phyloP scores from a whole-genome alignment of 2,888 invertebrate genomes.

The Caenorhabditis virilis region DNA sequence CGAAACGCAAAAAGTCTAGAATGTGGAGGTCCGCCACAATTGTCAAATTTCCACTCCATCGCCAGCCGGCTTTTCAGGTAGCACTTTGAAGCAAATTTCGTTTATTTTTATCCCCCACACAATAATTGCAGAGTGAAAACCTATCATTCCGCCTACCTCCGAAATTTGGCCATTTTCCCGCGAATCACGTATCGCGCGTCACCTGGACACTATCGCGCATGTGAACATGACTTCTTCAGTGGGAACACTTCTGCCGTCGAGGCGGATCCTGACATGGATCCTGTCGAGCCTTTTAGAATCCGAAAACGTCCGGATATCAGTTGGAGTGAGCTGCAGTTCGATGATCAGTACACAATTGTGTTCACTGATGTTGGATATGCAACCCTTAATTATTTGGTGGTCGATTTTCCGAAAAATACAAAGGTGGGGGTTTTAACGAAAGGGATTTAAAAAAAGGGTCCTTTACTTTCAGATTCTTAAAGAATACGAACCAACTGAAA shows the following conservation, averaged over 20 bases:
- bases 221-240: constrained; percentile 62
- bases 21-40: constrained; percentile 38
- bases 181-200: constrained; percentile 54
- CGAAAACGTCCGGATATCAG: constrained; percentile 52
- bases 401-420: constrained; percentile 61
- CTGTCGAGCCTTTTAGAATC: constrained; percentile 58
- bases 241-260: constrained; percentile 35
- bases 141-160: constrained; percentile 63
- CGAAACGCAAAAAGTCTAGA: constrained; percentile 22
- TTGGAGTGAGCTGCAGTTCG: constrained; percentile 49
- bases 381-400: constrained; percentile 58
- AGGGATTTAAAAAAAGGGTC: not conserved
- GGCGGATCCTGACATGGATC: constrained; percentile 60
- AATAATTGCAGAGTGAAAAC: constrained; percentile 60
- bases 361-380: constrained; percentile 66
- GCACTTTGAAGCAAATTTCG: too few species aligned
- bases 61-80: constrained; percentile 45
- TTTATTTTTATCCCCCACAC: not conserved
- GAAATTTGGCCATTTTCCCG: constrained; percentile 61
- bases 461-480: constrained; percentile 44
- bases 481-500: constrained; percentile 59
- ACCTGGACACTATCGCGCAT: constrained; percentile 64
- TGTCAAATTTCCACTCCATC: constrained; percentile 44
- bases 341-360: constrained; percentile 45
- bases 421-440: constrained; percentile 46